Base-by-base conservation (phyloP, 2,797 vertebrate species). In the Myotis daubentonii region DNA sequence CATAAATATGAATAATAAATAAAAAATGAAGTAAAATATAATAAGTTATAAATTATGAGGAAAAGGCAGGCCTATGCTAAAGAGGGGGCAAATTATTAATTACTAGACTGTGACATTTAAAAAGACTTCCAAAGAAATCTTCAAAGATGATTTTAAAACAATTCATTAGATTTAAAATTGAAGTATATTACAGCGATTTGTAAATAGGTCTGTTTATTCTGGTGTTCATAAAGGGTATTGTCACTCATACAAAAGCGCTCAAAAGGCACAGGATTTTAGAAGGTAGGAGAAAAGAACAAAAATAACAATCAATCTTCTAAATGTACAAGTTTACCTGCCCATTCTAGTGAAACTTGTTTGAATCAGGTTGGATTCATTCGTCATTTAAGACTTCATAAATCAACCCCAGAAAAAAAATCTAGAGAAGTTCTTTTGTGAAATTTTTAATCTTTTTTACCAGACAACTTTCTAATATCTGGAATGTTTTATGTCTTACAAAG, bases 351-450 rank as follows among this genome's bases (percentile, higher is more conserved):
- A 95, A 36, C 16, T 12, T 90, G 12, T 55, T 92, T 51, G 47
- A 62, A 28, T 84, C 25, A 78, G 47, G 2, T 66, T 66, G 30
- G 23, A 36, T 53, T 89, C 25, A 20, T 80, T 84, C 81, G 60
- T 81, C 60, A 91, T 66, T 60, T 94, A 82, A 85, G 16, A 91
- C 75, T 76, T 89, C 47, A 66, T 93, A 80, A 94, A 72, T 92
- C 20, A 81, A 84, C 71, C 11, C 28, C 70, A 30, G 47, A 57
- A 68, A 68, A 70, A 51, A 68, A 47, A 55, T 13, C n/a, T 70
- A 72, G 23, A 66, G 80, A 91, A 72, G 30, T 47, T 86, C 3
- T 82, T 7, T 55, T 87, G 12, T 75, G 49, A 93, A 78, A 93
- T 66, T 76, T 68, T 19, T 41, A 36, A 74, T 36, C 7, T 2